Percentiles rank a stretch among this genome's conserved stretches.
These are phyloP conservation scores for Pipistrellus pygmaeus DNA, from an alignment of 2,797 vertebrate species.

Conservation along the genomic window DNA sequence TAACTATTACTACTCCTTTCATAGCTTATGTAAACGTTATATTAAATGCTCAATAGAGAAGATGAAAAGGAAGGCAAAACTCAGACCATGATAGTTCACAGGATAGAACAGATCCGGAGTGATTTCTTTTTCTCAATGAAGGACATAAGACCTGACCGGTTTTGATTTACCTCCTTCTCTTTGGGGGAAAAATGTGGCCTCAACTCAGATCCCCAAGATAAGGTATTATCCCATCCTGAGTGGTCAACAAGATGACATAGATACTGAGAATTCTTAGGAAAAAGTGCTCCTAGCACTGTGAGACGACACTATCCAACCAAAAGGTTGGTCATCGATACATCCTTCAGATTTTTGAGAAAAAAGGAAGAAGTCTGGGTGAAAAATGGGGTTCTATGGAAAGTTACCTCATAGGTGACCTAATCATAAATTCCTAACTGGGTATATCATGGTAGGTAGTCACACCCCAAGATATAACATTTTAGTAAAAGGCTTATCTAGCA, in stretches of 20 bases:
- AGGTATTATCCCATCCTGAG: background rate
- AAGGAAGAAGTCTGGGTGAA: too few relatives aligned
- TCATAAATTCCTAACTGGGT: too few relatives aligned
- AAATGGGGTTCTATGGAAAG: too few relatives aligned
- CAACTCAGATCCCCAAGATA: background rate
- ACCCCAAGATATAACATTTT: too few relatives aligned
- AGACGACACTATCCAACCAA: too few relatives aligned
- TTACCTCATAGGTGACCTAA: too few relatives aligned
- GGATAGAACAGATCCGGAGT: background rate
- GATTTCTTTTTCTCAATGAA: background rate
- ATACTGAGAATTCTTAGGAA: too few relatives aligned
- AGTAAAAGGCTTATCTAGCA: background rate
- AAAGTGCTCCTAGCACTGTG: too few relatives aligned
- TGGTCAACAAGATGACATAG: background rate
- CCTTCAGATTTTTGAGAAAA: too few relatives aligned
- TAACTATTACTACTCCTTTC: background rate
- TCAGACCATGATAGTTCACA: background rate
- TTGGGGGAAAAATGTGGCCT: background rate
- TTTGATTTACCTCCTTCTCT: background rate
- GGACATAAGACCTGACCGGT: background rate
- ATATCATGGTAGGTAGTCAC: too few relatives aligned
- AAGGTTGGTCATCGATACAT: too few relatives aligned
- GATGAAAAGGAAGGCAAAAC: background rate
- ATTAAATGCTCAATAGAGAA: background rate
- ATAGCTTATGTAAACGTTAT: background rate